Evolutionary conservation across 2,797 vertebrate species (phyloP).

Genomic region (Sebastes trivittatus): DNA sequence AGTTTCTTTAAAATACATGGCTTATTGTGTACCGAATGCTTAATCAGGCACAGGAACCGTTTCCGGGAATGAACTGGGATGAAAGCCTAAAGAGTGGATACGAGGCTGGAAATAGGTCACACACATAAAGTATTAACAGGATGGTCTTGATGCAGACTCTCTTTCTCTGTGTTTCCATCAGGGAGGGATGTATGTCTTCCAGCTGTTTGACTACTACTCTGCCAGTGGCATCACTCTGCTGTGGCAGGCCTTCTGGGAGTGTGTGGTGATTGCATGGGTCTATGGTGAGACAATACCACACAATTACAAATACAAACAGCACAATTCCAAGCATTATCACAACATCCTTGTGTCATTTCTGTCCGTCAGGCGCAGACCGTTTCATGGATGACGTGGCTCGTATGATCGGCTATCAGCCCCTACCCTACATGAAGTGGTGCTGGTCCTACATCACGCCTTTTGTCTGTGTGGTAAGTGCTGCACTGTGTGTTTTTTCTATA

Average conservation of each 20-base stretch:
- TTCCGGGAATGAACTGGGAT: slow-evolving; percentile 3
- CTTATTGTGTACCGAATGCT: background rate
- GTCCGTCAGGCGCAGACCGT: slow-evolving; percentile 80
- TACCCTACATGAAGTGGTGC: slow-evolving; percentile 90
- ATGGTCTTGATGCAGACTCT: slow-evolving; percentile 28
- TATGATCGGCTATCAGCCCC: slow-evolving; percentile 88
- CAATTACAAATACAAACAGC: background rate
- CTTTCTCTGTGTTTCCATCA: slow-evolving; percentile 48
- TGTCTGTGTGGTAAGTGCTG: slow-evolving; percentile 83
- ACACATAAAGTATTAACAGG: slow-evolving; percentile 49
- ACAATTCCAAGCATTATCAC: background rate
- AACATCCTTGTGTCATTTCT: background rate
- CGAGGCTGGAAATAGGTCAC: slow-evolving; percentile 39
- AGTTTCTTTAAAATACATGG: background rate
- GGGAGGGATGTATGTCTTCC: slow-evolving; percentile 90
- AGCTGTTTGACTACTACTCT: slow-evolving; percentile 89
- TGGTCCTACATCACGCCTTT: slow-evolving; percentile 87
- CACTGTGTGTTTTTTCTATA: background rate
- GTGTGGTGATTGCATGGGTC: slow-evolving; percentile 88
- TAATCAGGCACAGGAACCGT: background rate
- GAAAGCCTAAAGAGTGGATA: slow-evolving; percentile 9
- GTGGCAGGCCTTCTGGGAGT: slow-evolving; percentile 91
- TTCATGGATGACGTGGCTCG: slow-evolving; percentile 88
- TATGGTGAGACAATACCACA: slow-evolving; percentile 78
- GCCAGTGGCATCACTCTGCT: slow-evolving; percentile 87